Evolutionary conservation across 2,113 vertebrate species (phyloP), one percentile per base, ranked within the genome.

Genomic region (Dicentrarchus labrax): DNA sequence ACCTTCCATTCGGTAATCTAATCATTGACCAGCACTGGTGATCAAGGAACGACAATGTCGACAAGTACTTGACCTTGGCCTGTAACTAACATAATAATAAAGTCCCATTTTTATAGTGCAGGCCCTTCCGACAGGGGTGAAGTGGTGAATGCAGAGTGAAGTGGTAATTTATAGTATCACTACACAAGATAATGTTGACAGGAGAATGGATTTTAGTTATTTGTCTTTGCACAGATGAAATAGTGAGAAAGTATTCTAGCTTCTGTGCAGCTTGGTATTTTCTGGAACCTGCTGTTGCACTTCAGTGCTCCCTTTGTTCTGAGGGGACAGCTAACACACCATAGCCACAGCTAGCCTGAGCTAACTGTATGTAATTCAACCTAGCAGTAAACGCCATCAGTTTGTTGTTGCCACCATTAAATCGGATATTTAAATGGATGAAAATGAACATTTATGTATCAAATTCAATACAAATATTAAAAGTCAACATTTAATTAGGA

Each of bases 31-130:
- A 41, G 47, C 30, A 36, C n/a, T 45, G 50, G 5, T 21, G 38
- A 86, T 47, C 61, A 24, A 68, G 41, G 41, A 61, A 68, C 36
- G 38, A 69, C 54, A 38, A 57, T 50, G 67, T n/a, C 2, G 19
- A 45, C 5, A 8, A 80, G 72, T 16, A 8, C 51, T 70, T 72
- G 59, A 86, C 84, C 87, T 64, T 16, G 9, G 45, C 56, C 8
- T 17, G 13, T 39, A 38, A 38, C 17, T 13, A n/a, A 74, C 66
- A 48, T 45, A 41, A 68, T 76, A 61, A 71, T 56, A 57, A 78
- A 57, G 64, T 59, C 16, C 22, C 56, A 9, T 43, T 72, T 85
- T 76, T 45, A 67, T 67, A 67, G 48, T 8, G 24, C 36, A 59
- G 41, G 24, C 51, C 12, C 30, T 30, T 2, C 30, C 15, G 13